Conservation (phyloP, 2,888 invertebrate genomes). For the Watsonalla cultraria region DNA sequence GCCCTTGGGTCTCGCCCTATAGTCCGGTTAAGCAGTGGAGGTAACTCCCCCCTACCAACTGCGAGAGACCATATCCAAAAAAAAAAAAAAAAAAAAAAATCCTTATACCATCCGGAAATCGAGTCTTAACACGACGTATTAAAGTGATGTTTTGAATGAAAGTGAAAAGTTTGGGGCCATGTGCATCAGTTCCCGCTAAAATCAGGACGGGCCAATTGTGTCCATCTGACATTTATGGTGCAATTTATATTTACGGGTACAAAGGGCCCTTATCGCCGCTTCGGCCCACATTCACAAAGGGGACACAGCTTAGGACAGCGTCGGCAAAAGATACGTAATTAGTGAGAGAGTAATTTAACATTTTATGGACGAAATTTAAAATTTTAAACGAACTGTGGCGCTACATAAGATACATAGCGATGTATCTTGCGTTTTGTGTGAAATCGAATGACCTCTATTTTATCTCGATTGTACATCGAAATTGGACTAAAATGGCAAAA, state of each 20-base stretch:
- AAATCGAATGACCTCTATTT: no score
- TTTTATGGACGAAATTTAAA: no score
- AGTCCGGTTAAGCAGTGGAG: no score
- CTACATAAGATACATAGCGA: no score
- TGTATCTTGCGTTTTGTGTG: no score
- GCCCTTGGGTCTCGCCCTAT: no score
- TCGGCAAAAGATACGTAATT: slow-evolving; percentile 9
- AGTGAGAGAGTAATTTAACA: slow-evolving; percentile 4
- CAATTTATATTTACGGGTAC: slow-evolving; percentile 58
- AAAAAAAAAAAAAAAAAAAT: no score
- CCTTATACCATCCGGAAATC: neutral
- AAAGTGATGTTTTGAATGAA: neutral
- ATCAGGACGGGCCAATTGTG: slow-evolving; percentile 47
- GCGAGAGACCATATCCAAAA: no score
- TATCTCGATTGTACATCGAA: no score
- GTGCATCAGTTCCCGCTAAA: slow-evolving; percentile 21
- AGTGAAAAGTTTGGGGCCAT: neutral
- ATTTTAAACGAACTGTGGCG: no score
- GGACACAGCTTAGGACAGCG: slow-evolving; percentile 10
- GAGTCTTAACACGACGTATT: neutral
- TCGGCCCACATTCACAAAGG: slow-evolving; percentile 22
- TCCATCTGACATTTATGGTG: slow-evolving; percentile 62
- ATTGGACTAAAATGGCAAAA: no score
- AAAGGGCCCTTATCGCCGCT: slow-evolving; percentile 37
- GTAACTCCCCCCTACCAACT: no score